Conservation (phyloP, 2,797 vertebrate species). For the Dromococcyx pavoninus region DNA sequence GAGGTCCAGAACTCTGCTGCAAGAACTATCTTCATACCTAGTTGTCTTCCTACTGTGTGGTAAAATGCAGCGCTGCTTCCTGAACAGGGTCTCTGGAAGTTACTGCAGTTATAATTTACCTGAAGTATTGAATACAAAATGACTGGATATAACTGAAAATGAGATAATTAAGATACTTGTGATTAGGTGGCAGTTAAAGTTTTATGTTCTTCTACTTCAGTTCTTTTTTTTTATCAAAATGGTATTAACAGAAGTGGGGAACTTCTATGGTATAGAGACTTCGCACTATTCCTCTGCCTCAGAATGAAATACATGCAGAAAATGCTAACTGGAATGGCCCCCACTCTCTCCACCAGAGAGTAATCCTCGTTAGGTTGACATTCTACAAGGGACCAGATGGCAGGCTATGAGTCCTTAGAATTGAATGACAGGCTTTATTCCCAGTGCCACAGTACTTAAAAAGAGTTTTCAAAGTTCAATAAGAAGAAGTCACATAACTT, state of each 20-base stretch:
- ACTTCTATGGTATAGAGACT: not conserved
- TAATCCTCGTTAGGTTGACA: not conserved
- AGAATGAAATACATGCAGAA: not conserved
- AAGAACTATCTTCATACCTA: not conserved
- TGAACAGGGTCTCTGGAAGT: not conserved
- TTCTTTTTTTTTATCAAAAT: not conserved
- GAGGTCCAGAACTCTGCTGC: not conserved
- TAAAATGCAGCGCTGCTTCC: not conserved
- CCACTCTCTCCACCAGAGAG: not conserved
- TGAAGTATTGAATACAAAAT: not conserved
- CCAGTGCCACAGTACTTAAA: not conserved
- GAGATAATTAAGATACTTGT: not conserved
- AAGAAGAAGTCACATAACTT: conserved; percentile 19
- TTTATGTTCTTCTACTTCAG: not conserved
- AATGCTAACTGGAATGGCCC: fast-evolving
- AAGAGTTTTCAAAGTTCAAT: conserved; percentile 21
- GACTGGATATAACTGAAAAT: not conserved
- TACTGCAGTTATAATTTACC: not conserved
- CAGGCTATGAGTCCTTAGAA: not conserved
- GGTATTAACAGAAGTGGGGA: not conserved
- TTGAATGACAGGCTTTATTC: conserved; percentile 33
- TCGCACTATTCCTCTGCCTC: not conserved
- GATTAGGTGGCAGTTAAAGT: not conserved
- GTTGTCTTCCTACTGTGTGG: not conserved
- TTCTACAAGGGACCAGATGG: not conserved